phyloP scores from a whole-genome alignment of 2,113 vertebrate genomes.

The Dissostichus mawsoni region DNA sequence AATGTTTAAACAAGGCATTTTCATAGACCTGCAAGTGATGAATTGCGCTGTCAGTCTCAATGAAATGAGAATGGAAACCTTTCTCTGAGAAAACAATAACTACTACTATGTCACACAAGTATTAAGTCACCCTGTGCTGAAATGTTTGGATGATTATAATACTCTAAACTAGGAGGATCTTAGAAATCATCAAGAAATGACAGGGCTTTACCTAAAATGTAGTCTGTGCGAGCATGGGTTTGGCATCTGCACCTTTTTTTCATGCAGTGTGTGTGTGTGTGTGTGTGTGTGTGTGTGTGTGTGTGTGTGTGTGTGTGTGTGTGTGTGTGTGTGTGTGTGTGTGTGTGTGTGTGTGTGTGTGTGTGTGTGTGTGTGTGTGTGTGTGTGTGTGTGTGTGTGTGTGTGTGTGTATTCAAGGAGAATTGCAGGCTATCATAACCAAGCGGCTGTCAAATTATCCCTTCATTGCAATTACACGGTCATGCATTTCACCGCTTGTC shows the following conservation, averaged over 20 bases:
- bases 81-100: slow-evolving; percentile 53
- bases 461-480: slow-evolving; percentile 73
- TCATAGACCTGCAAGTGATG: slow-evolving; percentile 61
- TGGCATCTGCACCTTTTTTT: slow-evolving; percentile 24
- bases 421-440: slow-evolving; percentile 70
- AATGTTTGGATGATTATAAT: slow-evolving; percentile 52
- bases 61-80: slow-evolving; percentile 71
- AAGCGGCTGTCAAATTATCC: slow-evolving; percentile 78
- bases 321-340: no score
- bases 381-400: no score
- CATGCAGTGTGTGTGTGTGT: slow-evolving; percentile 21
- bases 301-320: no score
- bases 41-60: slow-evolving; percentile 68
- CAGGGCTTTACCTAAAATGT: slow-evolving; percentile 10
- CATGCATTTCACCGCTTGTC: slow-evolving; percentile 63
- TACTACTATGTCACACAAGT: slow-evolving; percentile 24
- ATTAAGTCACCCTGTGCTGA: slow-evolving; percentile 24
- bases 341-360: no score
- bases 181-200: background rate
- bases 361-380: no score
- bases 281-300: no score
- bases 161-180: slow-evolving; percentile 27
- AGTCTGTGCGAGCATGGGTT: slow-evolving; percentile 12
- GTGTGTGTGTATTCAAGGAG: slow-evolving; percentile 46
- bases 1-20: slow-evolving; percentile 65